Base-by-base conservation (phyloP, 2,113 vertebrate species). In the Gorsachius goisagi region DNA sequence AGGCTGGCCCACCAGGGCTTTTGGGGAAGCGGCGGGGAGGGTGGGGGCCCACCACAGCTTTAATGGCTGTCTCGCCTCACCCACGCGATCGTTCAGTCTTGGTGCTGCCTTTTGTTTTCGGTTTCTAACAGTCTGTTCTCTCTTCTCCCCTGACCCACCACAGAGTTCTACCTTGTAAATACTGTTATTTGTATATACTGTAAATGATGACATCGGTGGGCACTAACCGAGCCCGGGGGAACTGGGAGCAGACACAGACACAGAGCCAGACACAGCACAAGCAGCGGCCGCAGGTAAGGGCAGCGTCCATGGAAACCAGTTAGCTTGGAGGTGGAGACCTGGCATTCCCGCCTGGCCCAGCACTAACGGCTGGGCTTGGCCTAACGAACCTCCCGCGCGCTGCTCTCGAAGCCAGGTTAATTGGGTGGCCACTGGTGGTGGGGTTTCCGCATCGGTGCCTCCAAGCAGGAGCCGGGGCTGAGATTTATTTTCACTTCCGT, bases 121-220 rank as follows among this genome's bases (percentile, higher is more conserved):
- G 19, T 82, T 44, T 93, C 87, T 97, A 96, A 96, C 63, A 26
- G 14, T 15, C 14, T 14, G 1, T 93, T 90, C 60, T 97, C 27
- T 84, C 55, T 56, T 73, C 41, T 92, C 87, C 90, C 72, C 84
- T 66, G 45, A 9, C 69, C 76, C 60, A 27, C 72, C 73, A 69
- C 98, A 99, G 99, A 98, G 98, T 98, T 99, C 98, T 98, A 97
- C 98, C 98, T 99, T 99, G 99, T 99, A 99, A 99, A 99, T 99
- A 99, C 99, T 99, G 98, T 99, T 99, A 99, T 99, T 99, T 99
- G 99, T 99, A 99, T 99, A 99, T 99, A 99, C 99, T 99, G 99
- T 99, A 99, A 99, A 99, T 99, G 99, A 99, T 99, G 99, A 99
- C 99, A 93, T 99, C 99, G 97, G 98, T 99, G 99, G 99, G 99